Evolutionary conservation across 1,140 invertebrate species (phyloP).

Genomic region (Scaptodrosophila lebanonensis): DNA sequence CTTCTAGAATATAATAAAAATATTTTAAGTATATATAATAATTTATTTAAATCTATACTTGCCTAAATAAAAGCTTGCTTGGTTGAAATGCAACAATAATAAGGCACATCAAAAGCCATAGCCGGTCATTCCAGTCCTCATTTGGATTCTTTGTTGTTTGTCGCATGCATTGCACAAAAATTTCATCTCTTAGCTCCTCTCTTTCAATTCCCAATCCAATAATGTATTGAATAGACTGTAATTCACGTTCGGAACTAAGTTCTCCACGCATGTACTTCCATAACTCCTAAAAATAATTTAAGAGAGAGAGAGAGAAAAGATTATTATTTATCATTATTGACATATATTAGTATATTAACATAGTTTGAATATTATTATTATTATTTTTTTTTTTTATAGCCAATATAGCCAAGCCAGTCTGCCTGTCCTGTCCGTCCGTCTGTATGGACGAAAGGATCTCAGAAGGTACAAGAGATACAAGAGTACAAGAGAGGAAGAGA

Average conservation of each 20-base stretch:
- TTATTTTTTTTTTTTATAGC: too few relatives aligned
- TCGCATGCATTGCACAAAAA: slow-evolving; percentile 91
- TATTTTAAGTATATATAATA: slow-evolving; percentile 7
- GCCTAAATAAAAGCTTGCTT: slow-evolving; percentile 88
- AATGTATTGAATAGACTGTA: slow-evolving; percentile 89
- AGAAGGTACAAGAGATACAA: too few relatives aligned
- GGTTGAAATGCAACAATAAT: slow-evolving; percentile 95
- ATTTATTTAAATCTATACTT: slow-evolving; percentile 25
- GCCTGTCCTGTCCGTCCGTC: too few relatives aligned
- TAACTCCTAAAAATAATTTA: slow-evolving; percentile 82
- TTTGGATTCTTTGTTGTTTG: slow-evolving; percentile 92
- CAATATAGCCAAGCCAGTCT: too few relatives aligned
- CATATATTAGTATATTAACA: too few relatives aligned
- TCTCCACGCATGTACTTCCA: slow-evolving; percentile 92
- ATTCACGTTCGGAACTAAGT: slow-evolving; percentile 88
- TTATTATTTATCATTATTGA: too few relatives aligned
- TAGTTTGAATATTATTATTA: too few relatives aligned
- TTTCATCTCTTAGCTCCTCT: slow-evolving; percentile 92
- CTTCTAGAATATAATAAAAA: too few relatives aligned
- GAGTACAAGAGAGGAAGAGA: too few relatives aligned
- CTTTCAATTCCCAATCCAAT: slow-evolving; percentile 91
- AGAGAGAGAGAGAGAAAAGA: slow-evolving; percentile 23
- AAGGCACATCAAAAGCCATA: slow-evolving; percentile 93
- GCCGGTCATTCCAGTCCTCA: slow-evolving; percentile 86
- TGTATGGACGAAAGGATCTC: too few relatives aligned